Percentiles rank a stretch among this genome's conserved stretches.
These are phyloP conservation scores for Epiperipatus broadwayi DNA, from an alignment of 2,888 invertebrate species.

Conservation along the genomic window DNA sequence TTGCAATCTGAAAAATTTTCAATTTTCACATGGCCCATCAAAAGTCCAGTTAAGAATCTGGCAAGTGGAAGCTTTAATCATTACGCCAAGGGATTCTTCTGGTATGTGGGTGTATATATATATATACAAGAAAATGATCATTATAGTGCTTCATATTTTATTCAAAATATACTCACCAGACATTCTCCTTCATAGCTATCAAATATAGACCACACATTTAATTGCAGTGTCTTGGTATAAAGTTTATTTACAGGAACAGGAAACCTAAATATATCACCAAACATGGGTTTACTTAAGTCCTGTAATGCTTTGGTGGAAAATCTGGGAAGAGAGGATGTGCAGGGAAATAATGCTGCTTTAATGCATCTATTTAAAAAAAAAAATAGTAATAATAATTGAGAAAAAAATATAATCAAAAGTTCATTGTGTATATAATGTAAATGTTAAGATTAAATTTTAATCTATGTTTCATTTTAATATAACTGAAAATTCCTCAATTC, in stretches of 20 bases:
- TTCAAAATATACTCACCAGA: slow-evolving; percentile 44
- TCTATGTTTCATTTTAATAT: no score
- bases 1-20: no score
- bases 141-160: no score
- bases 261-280: slow-evolving; percentile 57
- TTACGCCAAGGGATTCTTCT: no score
- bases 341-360: slow-evolving; percentile 52
- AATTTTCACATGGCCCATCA: no score
- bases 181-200: slow-evolving; percentile 50
- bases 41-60: no score
- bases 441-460: no score
- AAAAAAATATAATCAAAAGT: slow-evolving; percentile 7
- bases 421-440: slow-evolving; percentile 7
- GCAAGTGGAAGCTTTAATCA: no score
- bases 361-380: slow-evolving; percentile 42
- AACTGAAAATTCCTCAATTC: no score
- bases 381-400: slow-evolving; percentile 15
- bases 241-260: slow-evolving; percentile 52
- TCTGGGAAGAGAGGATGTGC: slow-evolving; percentile 33
- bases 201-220: slow-evolving; percentile 59
- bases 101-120: no score
- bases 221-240: slow-evolving; percentile 69
- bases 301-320: slow-evolving; percentile 49
- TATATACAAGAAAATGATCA: no score
- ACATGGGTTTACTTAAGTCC: slow-evolving; percentile 50